Evolutionary conservation across 2,888 invertebrate species (phyloP).

Genomic region (Chalcosyrphus nemorum): DNA sequence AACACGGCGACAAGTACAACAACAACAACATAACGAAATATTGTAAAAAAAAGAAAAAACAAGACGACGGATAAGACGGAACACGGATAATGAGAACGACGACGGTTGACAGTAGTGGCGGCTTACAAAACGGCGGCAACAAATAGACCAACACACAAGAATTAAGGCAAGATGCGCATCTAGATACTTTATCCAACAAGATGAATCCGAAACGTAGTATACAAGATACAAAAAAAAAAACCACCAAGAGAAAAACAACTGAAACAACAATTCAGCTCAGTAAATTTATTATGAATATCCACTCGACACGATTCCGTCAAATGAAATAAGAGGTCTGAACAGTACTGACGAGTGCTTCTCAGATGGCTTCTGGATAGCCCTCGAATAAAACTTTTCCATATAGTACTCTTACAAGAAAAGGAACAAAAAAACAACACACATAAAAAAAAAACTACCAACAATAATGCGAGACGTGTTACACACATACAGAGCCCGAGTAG

Average conservation of each 20-base stretch:
- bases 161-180: slow-evolving; percentile 35
- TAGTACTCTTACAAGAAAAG: slow-evolving; percentile 74
- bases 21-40: background rate
- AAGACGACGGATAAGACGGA: slow-evolving; percentile 7
- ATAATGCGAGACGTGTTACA: slow-evolving; percentile 44
- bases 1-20: background rate
- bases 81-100: slow-evolving; percentile 26
- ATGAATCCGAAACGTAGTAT: slow-evolving; percentile 46
- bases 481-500: slow-evolving; percentile 4
- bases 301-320: slow-evolving; percentile 83
- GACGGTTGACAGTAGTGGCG: slow-evolving; percentile 46
- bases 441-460: slow-evolving; percentile 13
- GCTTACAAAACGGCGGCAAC: slow-evolving; percentile 58
- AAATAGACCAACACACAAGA: slow-evolving; percentile 43
- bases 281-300: slow-evolving; percentile 83
- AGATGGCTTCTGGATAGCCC: slow-evolving; percentile 83
- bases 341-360: slow-evolving; percentile 83
- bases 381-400: slow-evolving; percentile 82
- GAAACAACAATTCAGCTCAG: slow-evolving; percentile 78
- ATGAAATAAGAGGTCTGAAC: slow-evolving; percentile 83
- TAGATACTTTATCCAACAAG: slow-evolving; percentile 31
- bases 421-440: slow-evolving; percentile 36
- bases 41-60: background rate
- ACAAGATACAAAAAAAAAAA: slow-evolving; percentile 40
- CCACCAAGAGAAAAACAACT: too few species aligned